Evolutionary conservation across 2,888 invertebrate species (phyloP).

Genomic region (Trichopria drosophilae): DNA sequence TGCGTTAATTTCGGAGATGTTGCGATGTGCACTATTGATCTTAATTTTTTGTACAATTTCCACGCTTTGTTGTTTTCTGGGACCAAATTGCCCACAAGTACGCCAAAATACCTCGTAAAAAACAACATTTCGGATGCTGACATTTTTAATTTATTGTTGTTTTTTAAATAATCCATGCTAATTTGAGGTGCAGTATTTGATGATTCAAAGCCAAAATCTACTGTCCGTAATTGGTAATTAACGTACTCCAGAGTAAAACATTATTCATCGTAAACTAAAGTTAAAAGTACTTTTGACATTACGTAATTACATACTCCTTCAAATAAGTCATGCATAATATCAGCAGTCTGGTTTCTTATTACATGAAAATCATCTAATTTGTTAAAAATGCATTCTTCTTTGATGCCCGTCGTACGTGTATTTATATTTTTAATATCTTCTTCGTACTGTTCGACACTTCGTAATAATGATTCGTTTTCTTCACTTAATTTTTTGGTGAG

Average conservation of each 20-base stretch:
- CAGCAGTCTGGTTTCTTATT: not conserved
- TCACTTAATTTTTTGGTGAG: not conserved
- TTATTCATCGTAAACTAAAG: not conserved
- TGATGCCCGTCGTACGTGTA: constrained; percentile 1
- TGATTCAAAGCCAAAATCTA: constrained; percentile 8
- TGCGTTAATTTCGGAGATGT: constrained; percentile 20
- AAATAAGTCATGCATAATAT: constrained; percentile 4
- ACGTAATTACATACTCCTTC: constrained; percentile 6
- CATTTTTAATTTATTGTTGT: constrained; percentile 6
- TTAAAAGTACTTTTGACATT: not conserved
- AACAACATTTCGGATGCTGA: constrained; percentile 2
- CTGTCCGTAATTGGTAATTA: not conserved
- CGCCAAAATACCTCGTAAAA: constrained; percentile 26
- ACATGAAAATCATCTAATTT: not conserved
- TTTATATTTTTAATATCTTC: not conserved
- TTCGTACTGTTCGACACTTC: not conserved
- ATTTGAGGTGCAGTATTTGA: not conserved
- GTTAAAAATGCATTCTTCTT: constrained; percentile 4
- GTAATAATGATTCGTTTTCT: not conserved
- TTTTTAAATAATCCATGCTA: constrained; percentile 1
- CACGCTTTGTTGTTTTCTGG: constrained; percentile 12
- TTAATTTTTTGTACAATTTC: constrained; percentile 22
- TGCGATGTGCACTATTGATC: constrained; percentile 22
- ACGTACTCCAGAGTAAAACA: constrained; percentile 6
- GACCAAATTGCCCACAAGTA: constrained; percentile 15